Percentiles rank a stretch among this genome's conserved stretches.
phyloP scores from a whole-genome alignment of 1,140 invertebrate genomes.

The Drosophila pandora region DNA sequence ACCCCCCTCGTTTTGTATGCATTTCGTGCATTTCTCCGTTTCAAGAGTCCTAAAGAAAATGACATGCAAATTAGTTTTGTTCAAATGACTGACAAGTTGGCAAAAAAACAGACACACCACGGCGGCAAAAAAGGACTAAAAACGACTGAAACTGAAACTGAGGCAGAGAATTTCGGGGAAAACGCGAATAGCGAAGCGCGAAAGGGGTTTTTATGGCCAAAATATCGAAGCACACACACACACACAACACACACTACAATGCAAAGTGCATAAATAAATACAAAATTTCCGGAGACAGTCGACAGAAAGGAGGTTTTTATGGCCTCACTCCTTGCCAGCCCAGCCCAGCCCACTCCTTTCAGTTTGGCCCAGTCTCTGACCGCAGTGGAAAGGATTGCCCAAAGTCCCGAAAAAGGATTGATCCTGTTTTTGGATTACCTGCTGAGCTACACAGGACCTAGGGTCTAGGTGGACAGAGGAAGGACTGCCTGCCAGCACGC shows the following conservation, averaged over 20 bases:
- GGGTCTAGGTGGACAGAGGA: not conserved
- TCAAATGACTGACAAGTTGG: constrained; percentile 82
- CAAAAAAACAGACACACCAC: constrained; percentile 5
- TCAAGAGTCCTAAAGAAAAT: constrained; percentile 81
- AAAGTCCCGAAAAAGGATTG: constrained; percentile 13
- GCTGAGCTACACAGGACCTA: not conserved
- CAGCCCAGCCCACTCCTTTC: not conserved
- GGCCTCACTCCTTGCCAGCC: constrained; percentile 59
- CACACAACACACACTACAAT: constrained; percentile 55
- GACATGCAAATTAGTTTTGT: constrained; percentile 83
- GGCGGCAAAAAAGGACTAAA: not conserved
- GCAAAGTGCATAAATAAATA: constrained; percentile 74
- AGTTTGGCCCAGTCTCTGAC: constrained; percentile 13
- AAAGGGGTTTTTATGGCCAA: constrained; percentile 50
- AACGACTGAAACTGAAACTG: not conserved
- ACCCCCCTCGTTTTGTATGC: constrained; percentile 23
- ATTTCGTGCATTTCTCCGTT: constrained; percentile 70
- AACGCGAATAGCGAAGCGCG: constrained; percentile 22
- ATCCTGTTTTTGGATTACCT: not conserved
- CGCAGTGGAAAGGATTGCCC: constrained; percentile 20
- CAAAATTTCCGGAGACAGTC: constrained; percentile 22
- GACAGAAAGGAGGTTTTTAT: constrained; percentile 42
- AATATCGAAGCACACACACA: constrained; percentile 28
- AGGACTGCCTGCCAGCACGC: constrained; percentile 20
- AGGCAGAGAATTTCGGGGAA: constrained; percentile 55